Conservation (phyloP, 2,888 invertebrate species). For the Tineola bisselliella region DNA sequence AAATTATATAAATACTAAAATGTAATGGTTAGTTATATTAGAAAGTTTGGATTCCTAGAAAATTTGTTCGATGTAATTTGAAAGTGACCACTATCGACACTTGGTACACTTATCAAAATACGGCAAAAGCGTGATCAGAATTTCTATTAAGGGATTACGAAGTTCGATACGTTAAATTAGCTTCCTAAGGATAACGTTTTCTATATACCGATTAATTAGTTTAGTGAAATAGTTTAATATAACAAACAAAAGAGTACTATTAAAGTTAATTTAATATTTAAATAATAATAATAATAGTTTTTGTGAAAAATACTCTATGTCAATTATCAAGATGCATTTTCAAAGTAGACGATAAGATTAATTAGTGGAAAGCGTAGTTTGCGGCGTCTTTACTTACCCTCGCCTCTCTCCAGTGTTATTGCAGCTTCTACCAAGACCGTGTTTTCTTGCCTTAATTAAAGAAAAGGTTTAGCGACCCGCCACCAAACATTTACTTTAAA, state of each 20-base stretch:
- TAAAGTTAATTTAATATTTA: neutral
- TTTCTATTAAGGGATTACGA: slow-evolving; percentile 46
- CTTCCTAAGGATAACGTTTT: slow-evolving; percentile 23
- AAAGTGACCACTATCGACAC: slow-evolving; percentile 37
- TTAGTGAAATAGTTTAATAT: neutral
- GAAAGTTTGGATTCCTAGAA: neutral
- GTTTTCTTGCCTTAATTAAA: slow-evolving; percentile 40
- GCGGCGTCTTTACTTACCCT: slow-evolving; percentile 15
- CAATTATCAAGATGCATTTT: neutral
- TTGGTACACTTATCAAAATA: slow-evolving; percentile 48
- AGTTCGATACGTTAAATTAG: slow-evolving; percentile 27
- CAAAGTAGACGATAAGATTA: slow-evolving; percentile 20
- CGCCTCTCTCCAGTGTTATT: slow-evolving; percentile 22
- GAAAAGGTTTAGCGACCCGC: slow-evolving; percentile 28
- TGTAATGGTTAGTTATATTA: neutral
- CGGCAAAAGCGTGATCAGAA: slow-evolving; percentile 48
- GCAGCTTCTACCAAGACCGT: slow-evolving; percentile 26
- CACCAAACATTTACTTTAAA: slow-evolving; percentile 25
- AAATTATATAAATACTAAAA: neutral
- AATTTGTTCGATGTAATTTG: neutral
- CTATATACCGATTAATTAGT: neutral
- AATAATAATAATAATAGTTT: neutral
- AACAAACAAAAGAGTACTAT: neutral
- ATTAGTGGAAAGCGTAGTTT: slow-evolving; percentile 19
- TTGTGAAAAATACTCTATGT: neutral